Evolutionary conservation across 2,797 vertebrate species (phyloP).

Genomic region (Bradypodion pumilum): DNA sequence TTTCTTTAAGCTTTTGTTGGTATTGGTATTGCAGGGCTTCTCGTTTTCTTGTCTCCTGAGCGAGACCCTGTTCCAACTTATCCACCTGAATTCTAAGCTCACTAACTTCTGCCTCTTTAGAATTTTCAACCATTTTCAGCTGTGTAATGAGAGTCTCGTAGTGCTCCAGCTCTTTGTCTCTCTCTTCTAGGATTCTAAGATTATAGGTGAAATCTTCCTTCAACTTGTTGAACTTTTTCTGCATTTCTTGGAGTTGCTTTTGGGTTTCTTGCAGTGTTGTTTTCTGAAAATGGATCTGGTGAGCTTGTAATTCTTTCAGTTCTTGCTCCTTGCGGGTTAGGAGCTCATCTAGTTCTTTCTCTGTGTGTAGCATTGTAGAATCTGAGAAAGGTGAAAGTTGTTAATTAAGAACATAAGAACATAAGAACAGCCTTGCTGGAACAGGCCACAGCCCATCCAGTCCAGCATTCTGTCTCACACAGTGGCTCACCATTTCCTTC

Average conservation of each 20-base stretch:
- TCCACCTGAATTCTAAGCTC: conserved; percentile 75
- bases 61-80: conserved; percentile 71
- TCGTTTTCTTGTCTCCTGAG: conserved; percentile 60
- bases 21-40: conserved; percentile 66
- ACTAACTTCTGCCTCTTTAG: conserved; percentile 75
- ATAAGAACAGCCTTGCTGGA: too few species aligned
- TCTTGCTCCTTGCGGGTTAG: conserved; percentile 79
- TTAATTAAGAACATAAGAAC: too few species aligned
- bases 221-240: conserved; percentile 70
- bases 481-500: too few species aligned
- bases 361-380: conserved; percentile 41
- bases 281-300: conserved; percentile 72
- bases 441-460: too few species aligned
- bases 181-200: conserved; percentile 79
- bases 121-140: conserved; percentile 68
- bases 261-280: conserved; percentile 67
- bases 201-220: conserved; percentile 85
- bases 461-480: too few species aligned
- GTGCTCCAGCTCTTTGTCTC: conserved; percentile 80
- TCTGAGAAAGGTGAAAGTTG: conserved; percentile 28
- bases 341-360: conserved; percentile 68
- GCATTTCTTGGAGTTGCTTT: conserved; percentile 66
- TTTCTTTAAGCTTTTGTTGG: conserved; percentile 65
- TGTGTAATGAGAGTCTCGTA: conserved; percentile 72
- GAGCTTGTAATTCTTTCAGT: conserved; percentile 76